Percentiles rank a stretch among this genome's conserved stretches.
Evolutionary conservation across 2,113 vertebrate genomes (phyloP).

Genomic region (Motacilla alba): DNA sequence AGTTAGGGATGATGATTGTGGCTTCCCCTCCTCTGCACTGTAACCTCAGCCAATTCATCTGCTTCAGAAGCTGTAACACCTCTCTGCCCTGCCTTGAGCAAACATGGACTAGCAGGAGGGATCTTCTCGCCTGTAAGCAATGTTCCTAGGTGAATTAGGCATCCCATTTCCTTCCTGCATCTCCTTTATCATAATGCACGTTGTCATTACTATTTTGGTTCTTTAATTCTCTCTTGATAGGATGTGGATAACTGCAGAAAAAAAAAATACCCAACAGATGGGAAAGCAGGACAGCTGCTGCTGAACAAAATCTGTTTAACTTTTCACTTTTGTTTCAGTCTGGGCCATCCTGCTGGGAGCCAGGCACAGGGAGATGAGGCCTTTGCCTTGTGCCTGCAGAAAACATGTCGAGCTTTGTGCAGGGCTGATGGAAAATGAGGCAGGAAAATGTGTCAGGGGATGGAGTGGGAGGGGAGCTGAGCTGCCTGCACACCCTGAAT

Average conservation of each 20-base stretch:
- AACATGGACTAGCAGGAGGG: background rate
- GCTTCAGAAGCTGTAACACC: background rate
- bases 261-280: background rate
- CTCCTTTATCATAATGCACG: background rate
- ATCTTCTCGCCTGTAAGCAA: background rate
- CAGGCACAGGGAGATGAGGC: background rate
- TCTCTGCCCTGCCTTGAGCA: background rate
- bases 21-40: background rate
- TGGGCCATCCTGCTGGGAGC: background rate
- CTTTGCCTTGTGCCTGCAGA: background rate
- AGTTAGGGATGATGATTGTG: background rate
- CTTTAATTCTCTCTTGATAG: background rate
- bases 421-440: background rate
- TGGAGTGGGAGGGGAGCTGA: slow-evolving; percentile 4
- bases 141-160: background rate
- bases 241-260: background rate
- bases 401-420: background rate
- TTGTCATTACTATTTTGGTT: background rate
- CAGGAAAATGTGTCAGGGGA: background rate
- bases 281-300: background rate
- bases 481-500: background rate
- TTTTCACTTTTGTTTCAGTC: background rate
- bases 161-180: background rate
- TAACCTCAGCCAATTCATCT: background rate
- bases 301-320: background rate